These are phyloP conservation scores for Atractosteus spatula DNA, from an alignment of 2,113 vertebrate species.

Conservation along the genomic window DNA sequence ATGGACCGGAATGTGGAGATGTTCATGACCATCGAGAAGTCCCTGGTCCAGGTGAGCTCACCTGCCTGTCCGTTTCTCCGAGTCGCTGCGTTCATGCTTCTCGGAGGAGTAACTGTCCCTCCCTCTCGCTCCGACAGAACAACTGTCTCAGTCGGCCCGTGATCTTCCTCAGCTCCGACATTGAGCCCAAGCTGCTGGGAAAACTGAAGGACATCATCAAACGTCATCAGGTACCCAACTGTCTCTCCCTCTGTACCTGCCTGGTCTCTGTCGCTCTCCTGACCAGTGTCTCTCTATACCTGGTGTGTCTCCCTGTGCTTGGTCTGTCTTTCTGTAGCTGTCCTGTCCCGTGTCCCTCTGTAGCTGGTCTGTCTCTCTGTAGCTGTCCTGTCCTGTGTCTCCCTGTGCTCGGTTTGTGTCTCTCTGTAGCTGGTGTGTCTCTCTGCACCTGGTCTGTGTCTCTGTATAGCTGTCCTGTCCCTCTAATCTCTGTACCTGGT, in stretches of 20 bases:
- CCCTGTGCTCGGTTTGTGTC: too few species aligned
- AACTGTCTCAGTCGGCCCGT: constrained; percentile 90
- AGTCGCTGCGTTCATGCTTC: constrained; percentile 12
- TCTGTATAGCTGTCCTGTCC: not conserved
- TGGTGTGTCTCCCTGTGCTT: not conserved
- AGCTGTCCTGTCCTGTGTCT: too few species aligned
- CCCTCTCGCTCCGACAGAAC: constrained; percentile 63
- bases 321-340: not conserved
- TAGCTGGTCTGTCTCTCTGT: too few species aligned
- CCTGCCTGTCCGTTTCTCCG: not conserved
- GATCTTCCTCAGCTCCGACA: constrained; percentile 89
- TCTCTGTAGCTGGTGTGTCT: not conserved
- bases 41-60: constrained; percentile 81
- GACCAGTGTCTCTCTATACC: not conserved
- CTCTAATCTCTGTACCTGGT: too few species aligned
- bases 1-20: constrained; percentile 98
- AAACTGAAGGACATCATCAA: constrained; percentile 97
- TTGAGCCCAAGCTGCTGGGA: constrained; percentile 87
- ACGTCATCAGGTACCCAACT: constrained; percentile 80
- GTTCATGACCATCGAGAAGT: constrained; percentile 98
- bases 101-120: not conserved
- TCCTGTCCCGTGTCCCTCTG: too few species aligned
- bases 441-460: not conserved
- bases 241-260: not conserved
- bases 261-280: too few species aligned